Conservation (phyloP, 92 coral and sea anemone genomes). For the Actinostola sp. region DNA sequence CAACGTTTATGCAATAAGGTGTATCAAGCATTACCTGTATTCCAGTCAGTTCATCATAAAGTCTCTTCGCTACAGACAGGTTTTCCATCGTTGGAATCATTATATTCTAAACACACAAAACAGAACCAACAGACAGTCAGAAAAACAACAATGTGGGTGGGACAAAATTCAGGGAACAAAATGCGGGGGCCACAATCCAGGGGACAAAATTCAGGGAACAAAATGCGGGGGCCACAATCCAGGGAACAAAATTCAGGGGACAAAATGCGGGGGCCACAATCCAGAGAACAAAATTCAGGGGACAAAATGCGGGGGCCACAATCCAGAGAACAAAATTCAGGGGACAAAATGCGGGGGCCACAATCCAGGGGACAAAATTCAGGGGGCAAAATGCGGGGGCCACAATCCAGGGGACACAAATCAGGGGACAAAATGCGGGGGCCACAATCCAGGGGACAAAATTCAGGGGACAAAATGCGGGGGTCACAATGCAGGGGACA, state of each 20-base stretch:
- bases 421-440: not conserved
- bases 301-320: too few species aligned
- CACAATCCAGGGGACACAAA: not conserved
- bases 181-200: too few species aligned
- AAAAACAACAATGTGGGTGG: not conserved
- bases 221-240: too few species aligned
- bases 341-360: not conserved
- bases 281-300: too few species aligned
- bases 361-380: not conserved
- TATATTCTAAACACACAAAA: conserved; percentile 74
- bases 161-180: not conserved
- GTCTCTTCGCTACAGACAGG: conserved; percentile 73
- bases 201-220: not conserved
- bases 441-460: not conserved
- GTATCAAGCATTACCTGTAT: conserved; percentile 68
- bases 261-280: too few species aligned
- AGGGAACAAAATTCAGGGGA: not conserved
- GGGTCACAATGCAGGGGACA: not conserved
- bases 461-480: not conserved
- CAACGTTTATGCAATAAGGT: not conserved
- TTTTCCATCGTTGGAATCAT: conserved; percentile 99
- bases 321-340: too few species aligned
- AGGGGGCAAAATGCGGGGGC: not conserved
- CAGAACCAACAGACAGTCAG: too few species aligned
- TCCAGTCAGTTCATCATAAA: conserved; percentile 87